Evolutionary conservation across 2,888 invertebrate genomes (phyloP).

Genomic region (Cordilura impudica): DNA sequence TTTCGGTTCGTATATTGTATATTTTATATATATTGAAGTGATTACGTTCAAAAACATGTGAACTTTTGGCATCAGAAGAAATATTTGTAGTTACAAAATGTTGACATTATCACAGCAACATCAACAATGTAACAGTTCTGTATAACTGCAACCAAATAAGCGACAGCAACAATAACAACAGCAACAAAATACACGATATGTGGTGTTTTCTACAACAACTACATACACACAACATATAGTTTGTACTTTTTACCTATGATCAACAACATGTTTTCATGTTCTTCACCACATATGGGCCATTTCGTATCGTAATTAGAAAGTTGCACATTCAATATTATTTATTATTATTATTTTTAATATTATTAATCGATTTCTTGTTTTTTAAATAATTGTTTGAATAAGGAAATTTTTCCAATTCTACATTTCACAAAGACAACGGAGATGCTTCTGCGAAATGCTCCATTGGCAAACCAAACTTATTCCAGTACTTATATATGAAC

Average conservation of each 20-base stretch:
- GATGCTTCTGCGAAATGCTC: too few species aligned
- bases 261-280: slow-evolving; percentile 47
- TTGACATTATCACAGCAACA: slow-evolving; percentile 55
- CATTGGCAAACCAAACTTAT: too few species aligned
- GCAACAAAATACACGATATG: neutral
- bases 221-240: slow-evolving; percentile 28
- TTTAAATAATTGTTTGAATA: too few species aligned
- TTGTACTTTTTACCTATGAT: slow-evolving; percentile 48
- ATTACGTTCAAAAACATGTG: slow-evolving; percentile 52
- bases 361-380: too few species aligned
- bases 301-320: too few species aligned
- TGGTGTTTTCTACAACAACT: neutral
- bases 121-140: slow-evolving; percentile 8
- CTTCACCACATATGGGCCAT: slow-evolving; percentile 8
- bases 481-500: neutral
- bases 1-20: slow-evolving; percentile 41
- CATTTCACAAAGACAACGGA: too few species aligned
- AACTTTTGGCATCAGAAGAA: slow-evolving; percentile 55
- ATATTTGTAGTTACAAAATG: slow-evolving; percentile 58
- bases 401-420: too few species aligned
- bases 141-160: slow-evolving; percentile 18
- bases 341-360: too few species aligned
- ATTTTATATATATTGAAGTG: slow-evolving; percentile 50
- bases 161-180: slow-evolving; percentile 2
- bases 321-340: too few species aligned